A percentile compares a stretch with the other conserved stretches of the same genome.
Evolutionary conservation across 2,797 vertebrate genomes (phyloP).

Genomic region (Spheniscus humboldti): DNA sequence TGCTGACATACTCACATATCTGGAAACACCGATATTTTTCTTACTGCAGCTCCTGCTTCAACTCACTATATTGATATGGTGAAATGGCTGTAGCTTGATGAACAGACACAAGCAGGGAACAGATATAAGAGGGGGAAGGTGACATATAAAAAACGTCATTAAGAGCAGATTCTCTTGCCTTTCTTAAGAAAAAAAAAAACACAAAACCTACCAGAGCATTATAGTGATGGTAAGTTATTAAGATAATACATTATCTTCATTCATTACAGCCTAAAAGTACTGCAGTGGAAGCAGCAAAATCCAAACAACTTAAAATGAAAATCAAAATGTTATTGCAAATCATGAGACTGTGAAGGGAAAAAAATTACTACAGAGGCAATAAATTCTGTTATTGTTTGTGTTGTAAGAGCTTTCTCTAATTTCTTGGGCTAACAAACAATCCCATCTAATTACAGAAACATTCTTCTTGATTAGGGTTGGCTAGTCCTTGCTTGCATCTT

Average conservation of each 20-base stretch:
- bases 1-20: not conserved
- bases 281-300: constrained; percentile 14
- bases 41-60: not conserved
- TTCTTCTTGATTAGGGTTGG: constrained; percentile 52
- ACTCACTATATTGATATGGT: accelerated
- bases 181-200: not conserved
- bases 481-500: not conserved
- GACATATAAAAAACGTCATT: not conserved
- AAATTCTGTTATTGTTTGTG: constrained; percentile 47
- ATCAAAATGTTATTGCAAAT: constrained; percentile 46
- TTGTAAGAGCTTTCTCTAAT: constrained; percentile 50
- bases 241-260: not conserved
- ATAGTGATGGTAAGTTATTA: not conserved
- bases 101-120: not conserved
- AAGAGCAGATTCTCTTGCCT: not conserved
- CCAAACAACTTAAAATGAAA: constrained; percentile 38
- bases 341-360: constrained; percentile 46
- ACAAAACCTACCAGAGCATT: not conserved
- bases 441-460: constrained; percentile 47
- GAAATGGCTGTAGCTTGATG: not conserved
- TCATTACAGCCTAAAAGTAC: not conserved
- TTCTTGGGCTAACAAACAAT: constrained; percentile 61
- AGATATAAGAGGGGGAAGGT: not conserved
- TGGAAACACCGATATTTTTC: not conserved
- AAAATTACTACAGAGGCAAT: constrained; percentile 49